Evolutionary conservation across 2,113 vertebrate species (phyloP), one percentile per base, ranked within the genome.

Genomic region (Athene cunicularia): DNA sequence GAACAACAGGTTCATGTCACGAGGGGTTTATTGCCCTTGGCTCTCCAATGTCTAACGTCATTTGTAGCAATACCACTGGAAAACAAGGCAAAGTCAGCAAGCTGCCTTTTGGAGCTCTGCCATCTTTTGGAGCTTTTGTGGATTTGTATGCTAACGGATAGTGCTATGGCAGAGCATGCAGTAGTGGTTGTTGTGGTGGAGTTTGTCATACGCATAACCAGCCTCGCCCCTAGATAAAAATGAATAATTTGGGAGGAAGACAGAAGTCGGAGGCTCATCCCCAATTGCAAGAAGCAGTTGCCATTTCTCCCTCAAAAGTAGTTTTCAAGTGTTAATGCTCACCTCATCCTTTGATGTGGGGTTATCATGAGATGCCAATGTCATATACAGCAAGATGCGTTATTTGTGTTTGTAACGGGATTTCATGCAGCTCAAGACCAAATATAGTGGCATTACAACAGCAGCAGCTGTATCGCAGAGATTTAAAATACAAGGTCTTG

Each of bases 21-120:
- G 14, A 90, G 67, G 60, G 62, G n/a, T 94, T 97, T 96, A 64
- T 84, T 93, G 92, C 93, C 92, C 59, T 97, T 93, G 77, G 79
- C 81, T 94, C 45, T 67, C 43, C 11, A 2, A 20, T 83, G 68
- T 74, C 52, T 32, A 32, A 41, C 4, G 8, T 90, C 70, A 59
- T 63, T 86, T 81, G 63, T 62, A 76, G 72, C 47, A n/a, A 21
- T 41, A 26, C 32, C 55, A 5, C 62, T 74, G 70, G 76, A 71
- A 93, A 95, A 27, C 33, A 67, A 80, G 45, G 41, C 66, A 32
- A 64, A 95, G 53, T 35, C 73, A 72, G 64, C 1, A 1, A 81
- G 71, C 68, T 93, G 70, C 53, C 28, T 79, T 64, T 63, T 80
- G 58, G 45, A 86, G 63, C 56, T 58, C 45, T 82, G 66, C 73